A percentile compares a stretch with the other conserved stretches of the same genome.
Conservation (phyloP, 2,888 invertebrate genomes). For the Tetanocera ferruginea region DNA sequence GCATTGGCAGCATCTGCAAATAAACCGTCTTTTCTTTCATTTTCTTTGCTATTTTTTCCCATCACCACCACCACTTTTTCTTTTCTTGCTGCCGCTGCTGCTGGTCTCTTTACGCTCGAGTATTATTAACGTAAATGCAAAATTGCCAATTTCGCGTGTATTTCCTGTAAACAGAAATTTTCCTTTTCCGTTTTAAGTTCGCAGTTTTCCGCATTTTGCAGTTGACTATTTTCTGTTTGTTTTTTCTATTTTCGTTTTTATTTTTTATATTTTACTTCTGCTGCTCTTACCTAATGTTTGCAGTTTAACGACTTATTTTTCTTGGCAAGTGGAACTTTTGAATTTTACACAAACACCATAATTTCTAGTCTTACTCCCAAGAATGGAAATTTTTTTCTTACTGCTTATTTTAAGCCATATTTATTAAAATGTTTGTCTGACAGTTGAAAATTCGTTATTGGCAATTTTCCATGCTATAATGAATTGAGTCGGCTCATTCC, state of each 20-base stretch:
- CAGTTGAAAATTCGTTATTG: conserved; percentile 65
- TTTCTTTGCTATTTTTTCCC: conserved; percentile 6
- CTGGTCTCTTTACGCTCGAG: conserved; percentile 58
- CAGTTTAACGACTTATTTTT: background rate
- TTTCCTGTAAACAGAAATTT: conserved; percentile 70
- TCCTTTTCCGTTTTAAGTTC: conserved; percentile 49
- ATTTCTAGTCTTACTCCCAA: background rate
- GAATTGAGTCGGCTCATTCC: background rate
- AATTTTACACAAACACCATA: background rate
- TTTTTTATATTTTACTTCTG: background rate
- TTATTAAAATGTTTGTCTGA: conserved; percentile 61
- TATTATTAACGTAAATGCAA: conserved; percentile 70
- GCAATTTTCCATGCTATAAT: conserved; percentile 53
- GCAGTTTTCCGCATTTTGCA: too few species aligned
- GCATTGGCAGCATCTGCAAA: conserved; percentile 28
- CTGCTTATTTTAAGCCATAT: conserved; percentile 26
- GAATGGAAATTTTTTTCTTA: background rate
- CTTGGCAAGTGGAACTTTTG: background rate
- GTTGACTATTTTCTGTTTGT: conserved; percentile 27
- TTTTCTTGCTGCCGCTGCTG: background rate
- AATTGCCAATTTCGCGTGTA: conserved; percentile 71
- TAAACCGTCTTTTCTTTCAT: conserved; percentile 39
- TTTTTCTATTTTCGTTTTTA: conserved; percentile 32
- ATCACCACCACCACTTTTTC: conserved; percentile 4
- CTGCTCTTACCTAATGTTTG: background rate